These are phyloP conservation scores for Hirtodrosophila confusa DNA, from an alignment of 2,888 invertebrate genomes.

Conservation along the genomic window DNA sequence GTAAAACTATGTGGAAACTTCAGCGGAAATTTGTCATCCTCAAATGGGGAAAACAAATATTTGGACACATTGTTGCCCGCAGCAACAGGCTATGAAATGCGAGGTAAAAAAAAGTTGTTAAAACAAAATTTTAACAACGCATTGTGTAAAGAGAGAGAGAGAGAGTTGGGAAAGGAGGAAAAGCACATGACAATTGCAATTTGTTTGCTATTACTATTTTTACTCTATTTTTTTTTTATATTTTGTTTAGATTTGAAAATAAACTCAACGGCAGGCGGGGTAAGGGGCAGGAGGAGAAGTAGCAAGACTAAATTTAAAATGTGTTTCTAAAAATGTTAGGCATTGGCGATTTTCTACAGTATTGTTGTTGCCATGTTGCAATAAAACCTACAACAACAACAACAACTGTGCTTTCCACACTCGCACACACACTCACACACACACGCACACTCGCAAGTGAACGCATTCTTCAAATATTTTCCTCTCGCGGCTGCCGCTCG, in stretches of 20 bases:
- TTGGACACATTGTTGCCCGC: conserved; percentile 33
- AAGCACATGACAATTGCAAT: conserved; percentile 60
- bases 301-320: conserved; percentile 38
- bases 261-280: neutral
- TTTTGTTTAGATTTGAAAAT: conserved; percentile 25
- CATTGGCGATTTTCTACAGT: conserved; percentile 17
- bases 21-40: conserved; percentile 18
- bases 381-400: conserved; percentile 17
- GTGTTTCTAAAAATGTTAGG: conserved; percentile 31
- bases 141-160: conserved; percentile 11
- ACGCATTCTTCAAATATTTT: conserved; percentile 33
- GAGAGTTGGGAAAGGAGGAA: conserved; percentile 29
- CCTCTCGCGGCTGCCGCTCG: conserved; percentile 13
- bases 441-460: neutral
- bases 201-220: conserved; percentile 29
- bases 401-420: conserved; percentile 3
- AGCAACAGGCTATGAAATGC: conserved; percentile 31
- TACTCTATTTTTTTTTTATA: neutral
- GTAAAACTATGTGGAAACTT: conserved; percentile 16
- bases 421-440: neutral
- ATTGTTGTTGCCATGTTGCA: conserved; percentile 49
- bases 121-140: conserved; percentile 24
- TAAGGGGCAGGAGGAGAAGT: neutral
- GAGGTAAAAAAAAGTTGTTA: conserved; percentile 9
- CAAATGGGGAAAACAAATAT: conserved; percentile 32